phyloP scores from a whole-genome alignment of 2,888 invertebrate species.

The Heteropelma amictum region DNA sequence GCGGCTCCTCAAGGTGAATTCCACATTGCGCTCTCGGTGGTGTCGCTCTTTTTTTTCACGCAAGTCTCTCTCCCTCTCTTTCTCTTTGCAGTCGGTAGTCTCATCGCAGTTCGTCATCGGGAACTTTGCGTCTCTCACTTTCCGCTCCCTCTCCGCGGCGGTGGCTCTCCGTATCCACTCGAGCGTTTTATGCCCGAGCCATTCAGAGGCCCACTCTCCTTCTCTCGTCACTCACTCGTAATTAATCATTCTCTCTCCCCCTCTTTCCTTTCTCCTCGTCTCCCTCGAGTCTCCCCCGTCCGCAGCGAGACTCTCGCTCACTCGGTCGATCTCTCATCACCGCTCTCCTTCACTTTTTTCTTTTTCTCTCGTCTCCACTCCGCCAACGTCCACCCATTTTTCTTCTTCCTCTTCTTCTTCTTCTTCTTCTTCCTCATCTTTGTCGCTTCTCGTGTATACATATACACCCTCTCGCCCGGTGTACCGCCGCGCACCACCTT shows the following conservation, averaged over 20 bases:
- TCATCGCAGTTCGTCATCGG: too few species aligned
- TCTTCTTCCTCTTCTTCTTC: constrained; percentile 11
- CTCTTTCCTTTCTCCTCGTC: constrained; percentile 37
- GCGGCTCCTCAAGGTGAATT: constrained; percentile 60
- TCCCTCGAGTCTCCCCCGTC: constrained; percentile 45
- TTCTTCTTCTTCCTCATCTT: constrained; percentile 16
- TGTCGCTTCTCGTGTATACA: not conserved
- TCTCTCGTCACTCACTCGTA: constrained; percentile 74
- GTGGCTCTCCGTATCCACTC: constrained; percentile 41
- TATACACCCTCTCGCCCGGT: not conserved
- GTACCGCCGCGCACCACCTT: constrained; percentile 1
- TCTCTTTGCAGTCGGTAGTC: too few species aligned
- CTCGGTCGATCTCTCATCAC: constrained; percentile 33
- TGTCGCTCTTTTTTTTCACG: constrained; percentile 58
- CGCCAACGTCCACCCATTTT: constrained; percentile 3
- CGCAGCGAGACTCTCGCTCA: too few species aligned
- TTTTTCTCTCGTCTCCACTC: not conserved
- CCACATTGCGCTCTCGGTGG: constrained; percentile 59
- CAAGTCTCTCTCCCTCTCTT: constrained; percentile 55
- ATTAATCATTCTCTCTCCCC: constrained; percentile 75
- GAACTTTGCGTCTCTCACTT: constrained; percentile 43
- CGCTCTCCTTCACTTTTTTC: constrained; percentile 9
- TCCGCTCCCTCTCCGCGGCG: constrained; percentile 51
- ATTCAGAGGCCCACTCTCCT: constrained; percentile 63
- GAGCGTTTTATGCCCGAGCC: constrained; percentile 56